These are phyloP conservation scores for Cephalophus harveyi DNA, from an alignment of 2,113 vertebrate genomes.

Conservation along the genomic window DNA sequence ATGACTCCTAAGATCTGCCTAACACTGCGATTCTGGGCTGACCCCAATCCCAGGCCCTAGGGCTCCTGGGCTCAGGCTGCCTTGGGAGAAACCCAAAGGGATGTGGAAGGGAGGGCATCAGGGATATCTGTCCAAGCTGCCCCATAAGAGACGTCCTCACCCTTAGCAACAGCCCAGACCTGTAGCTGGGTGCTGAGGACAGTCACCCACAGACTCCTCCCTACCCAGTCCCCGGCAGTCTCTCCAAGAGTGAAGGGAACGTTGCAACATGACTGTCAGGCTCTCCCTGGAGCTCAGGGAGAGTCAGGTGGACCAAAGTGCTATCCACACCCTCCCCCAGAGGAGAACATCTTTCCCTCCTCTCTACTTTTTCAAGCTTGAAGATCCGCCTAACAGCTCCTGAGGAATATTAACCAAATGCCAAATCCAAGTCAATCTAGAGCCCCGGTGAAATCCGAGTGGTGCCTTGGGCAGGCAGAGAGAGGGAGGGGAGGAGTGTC, in stretches of 20 bases:
- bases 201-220: background rate
- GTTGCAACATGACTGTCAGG: background rate
- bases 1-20: background rate
- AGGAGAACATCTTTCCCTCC: background rate
- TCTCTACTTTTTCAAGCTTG: background rate
- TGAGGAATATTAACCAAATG: background rate
- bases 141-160: fast-evolving
- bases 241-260: background rate
- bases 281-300: background rate
- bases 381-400: background rate
- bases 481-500: background rate
- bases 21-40: background rate
- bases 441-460: background rate
- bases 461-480: background rate
- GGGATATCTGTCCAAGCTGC: background rate
- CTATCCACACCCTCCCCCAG: background rate
- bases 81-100: background rate
- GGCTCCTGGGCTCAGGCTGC: background rate
- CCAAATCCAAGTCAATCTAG: background rate
- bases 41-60: background rate
- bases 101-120: background rate
- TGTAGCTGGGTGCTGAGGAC: background rate
- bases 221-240: background rate
- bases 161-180: background rate
- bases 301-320: background rate